Evolutionary conservation across 2,113 vertebrate genomes (phyloP), one percentile per base, ranked within the genome.

Genomic region (Cryptomyrus ogoouensis): DNA sequence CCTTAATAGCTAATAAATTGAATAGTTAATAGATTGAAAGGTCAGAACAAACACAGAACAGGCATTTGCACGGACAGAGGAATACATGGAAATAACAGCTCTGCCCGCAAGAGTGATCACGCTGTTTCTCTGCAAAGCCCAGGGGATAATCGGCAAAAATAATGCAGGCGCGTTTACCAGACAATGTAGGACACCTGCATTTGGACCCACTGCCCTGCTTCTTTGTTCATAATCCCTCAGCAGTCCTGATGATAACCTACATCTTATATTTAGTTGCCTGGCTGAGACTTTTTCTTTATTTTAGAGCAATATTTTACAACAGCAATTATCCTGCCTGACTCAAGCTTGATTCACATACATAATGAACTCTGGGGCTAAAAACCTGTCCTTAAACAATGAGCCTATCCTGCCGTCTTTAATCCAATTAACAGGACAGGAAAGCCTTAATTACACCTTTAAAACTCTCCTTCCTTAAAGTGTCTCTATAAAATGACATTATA

Each of bases 401-500:
- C 35, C 15, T 35, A 39, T 80, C 35, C 35, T 80, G 35, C 35
- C 74, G 19, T 17, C 31, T 80, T 80, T 80, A 80, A 80, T 80
- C n/a, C 74, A 80, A 35, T 39, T 80, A 42, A 89, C 90, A 86
- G 90, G 90, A 92, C 87, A 90, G 39, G 50, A 86, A 66, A 47
- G 88, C 88, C 90, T 91, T 90, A 88, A 86, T 84, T 62, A 92
- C 89, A 90, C 90, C 91, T 90, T 90, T 90, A 92, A 91, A 92
- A 89, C 92, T 84, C 62, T 89, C 89, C 70, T 31, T 87, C 89
- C 85, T 70, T 90, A 86, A 89, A 88, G 90, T 90, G 5, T 86
- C 89, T 58, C 62, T 56, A 91, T 89, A 27, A 89, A 92, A 93
- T 91, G 83, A 89, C 89, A 92, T 92, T 92, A 92, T 17, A 53